Percentiles rank a stretch among this genome's conserved stretches.
Conservation (phyloP, 2,888 invertebrate genomes). For the Cyrtodaria siliqua region DNA sequence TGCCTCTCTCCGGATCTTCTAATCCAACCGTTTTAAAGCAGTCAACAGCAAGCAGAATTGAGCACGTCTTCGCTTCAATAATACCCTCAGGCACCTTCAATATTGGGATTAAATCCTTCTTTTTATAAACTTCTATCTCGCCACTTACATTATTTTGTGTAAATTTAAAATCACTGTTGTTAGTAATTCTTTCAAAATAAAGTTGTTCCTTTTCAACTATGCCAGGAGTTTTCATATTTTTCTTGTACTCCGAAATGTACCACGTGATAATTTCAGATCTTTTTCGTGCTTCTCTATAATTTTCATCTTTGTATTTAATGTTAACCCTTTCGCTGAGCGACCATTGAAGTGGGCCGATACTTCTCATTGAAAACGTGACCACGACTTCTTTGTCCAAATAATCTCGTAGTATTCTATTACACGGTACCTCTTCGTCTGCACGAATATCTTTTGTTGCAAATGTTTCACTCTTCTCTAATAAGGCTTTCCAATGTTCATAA, state of each 20-base stretch:
- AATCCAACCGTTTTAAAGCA: conserved; percentile 21
- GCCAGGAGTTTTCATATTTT: background rate
- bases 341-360: conserved; percentile 17
- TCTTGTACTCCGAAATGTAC: background rate
- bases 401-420: conserved; percentile 1
- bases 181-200: background rate
- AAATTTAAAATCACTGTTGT: too few species aligned
- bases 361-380: conserved; percentile 17
- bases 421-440: too few species aligned
- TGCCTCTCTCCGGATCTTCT: conserved; percentile 28
- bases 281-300: background rate
- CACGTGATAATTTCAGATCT: conserved; percentile 3
- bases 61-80: conserved; percentile 15
- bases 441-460: too few species aligned
- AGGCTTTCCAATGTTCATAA: too few species aligned
- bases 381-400: conserved; percentile 6
- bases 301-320: background rate
- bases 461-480: too few species aligned
- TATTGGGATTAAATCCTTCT: background rate
- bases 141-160: too few species aligned
- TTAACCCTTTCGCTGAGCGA: conserved; percentile 5
- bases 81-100: conserved; percentile 22
- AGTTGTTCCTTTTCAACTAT: background rate
- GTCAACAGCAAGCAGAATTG: conserved; percentile 14
- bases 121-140: too few species aligned